A percentile compares a stretch with the other conserved stretches of the same genome.
phyloP scores from a whole-genome alignment of 2,888 invertebrate genomes.

The Melanophora roralis region DNA sequence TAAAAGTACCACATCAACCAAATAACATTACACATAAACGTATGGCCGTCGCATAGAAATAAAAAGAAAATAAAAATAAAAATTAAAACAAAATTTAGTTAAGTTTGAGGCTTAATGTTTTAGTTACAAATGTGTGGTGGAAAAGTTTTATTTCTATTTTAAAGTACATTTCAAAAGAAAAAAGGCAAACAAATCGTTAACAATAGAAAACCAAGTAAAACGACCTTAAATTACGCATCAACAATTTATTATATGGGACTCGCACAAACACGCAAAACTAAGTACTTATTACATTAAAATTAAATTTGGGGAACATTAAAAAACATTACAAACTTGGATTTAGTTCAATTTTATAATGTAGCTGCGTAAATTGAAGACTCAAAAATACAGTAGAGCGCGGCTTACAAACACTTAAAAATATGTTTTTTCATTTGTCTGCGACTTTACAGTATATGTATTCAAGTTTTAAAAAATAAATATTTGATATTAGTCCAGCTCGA shows the following conservation, averaged over 20 bases:
- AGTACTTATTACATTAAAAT: too few relatives aligned
- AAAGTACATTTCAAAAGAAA: conserved; percentile 46
- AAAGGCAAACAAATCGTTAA: conserved; percentile 13
- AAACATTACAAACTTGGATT: background rate
- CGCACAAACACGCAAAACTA: too few relatives aligned
- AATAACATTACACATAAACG: conserved; percentile 42
- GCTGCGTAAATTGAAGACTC: background rate
- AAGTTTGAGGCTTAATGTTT: conserved; percentile 53
- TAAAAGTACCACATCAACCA: conserved; percentile 42
- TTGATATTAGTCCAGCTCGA: too few relatives aligned
- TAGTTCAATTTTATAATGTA: background rate
- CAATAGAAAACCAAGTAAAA: conserved; percentile 28
- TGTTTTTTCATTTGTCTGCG: too few relatives aligned
- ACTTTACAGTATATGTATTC: too few relatives aligned
- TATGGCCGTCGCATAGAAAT: conserved; percentile 7
- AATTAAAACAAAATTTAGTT: too few relatives aligned
- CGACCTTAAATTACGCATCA: conserved; percentile 43
- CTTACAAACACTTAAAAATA: too few relatives aligned
- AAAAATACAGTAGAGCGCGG: background rate
- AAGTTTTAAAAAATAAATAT: too few relatives aligned
- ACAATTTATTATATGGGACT: background rate
- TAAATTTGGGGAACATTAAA: too few relatives aligned
- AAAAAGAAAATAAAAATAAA: background rate
- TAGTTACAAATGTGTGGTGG: conserved; percentile 48
- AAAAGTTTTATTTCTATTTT: conserved; percentile 48